These are phyloP conservation scores for Heliocidaris tuberculata DNA, from an alignment of 35 echinoderm and acorn worm genomes.

Conservation along the genomic window DNA sequence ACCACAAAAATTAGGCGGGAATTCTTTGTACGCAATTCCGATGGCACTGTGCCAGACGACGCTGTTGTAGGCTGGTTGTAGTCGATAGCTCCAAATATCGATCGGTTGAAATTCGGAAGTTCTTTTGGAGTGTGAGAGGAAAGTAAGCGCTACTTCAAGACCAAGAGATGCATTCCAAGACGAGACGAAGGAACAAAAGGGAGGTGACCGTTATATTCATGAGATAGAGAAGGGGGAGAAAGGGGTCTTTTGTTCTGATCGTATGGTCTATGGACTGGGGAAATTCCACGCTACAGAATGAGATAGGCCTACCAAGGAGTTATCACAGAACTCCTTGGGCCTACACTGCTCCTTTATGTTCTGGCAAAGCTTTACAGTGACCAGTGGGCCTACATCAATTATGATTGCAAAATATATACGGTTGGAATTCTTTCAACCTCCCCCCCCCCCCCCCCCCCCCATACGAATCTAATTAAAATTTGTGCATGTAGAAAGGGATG, in stretches of 20 bases:
- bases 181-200: neutral
- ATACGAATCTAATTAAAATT: too few relatives aligned
- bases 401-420: too few relatives aligned
- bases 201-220: slow-evolving; percentile 31
- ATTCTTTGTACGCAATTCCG: slow-evolving; percentile 4
- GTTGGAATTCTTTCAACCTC: too few relatives aligned
- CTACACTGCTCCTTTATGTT: neutral
- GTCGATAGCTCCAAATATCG: neutral
- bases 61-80: neutral
- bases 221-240: neutral
- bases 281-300: neutral
- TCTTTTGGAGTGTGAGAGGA: neutral
- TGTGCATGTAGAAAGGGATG: too few relatives aligned
- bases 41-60: slow-evolving; percentile 24
- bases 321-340: too few relatives aligned
- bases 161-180: neutral
- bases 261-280: neutral
- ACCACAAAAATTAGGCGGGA: slow-evolving; percentile 28
- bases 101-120: neutral
- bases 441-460: too few relatives aligned
- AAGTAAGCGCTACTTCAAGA: neutral
- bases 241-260: neutral
- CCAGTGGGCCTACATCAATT: neutral
- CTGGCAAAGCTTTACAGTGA: neutral
- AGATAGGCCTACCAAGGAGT: neutral